Conservation (phyloP, 2,888 invertebrate genomes). For the Empis livida region DNA sequence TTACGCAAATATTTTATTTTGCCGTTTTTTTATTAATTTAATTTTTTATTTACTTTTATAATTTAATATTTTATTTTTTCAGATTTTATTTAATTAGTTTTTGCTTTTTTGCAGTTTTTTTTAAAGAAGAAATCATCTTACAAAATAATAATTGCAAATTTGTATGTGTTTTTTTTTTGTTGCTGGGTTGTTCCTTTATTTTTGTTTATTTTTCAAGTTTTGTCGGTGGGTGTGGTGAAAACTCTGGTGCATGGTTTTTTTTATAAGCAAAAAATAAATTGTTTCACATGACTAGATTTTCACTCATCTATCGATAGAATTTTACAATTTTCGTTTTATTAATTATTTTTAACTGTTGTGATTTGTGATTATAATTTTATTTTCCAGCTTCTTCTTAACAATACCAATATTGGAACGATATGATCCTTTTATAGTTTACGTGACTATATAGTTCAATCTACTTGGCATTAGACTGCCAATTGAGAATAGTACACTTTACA, state of each 20-base stretch:
- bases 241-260: slow-evolving; percentile 41
- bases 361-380: no score
- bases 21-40: background rate
- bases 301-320: slow-evolving; percentile 45
- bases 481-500: no score
- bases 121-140: background rate
- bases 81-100: background rate
- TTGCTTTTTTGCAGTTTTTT: slow-evolving; percentile 8
- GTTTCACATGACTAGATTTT: slow-evolving; percentile 49
- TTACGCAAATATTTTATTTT: slow-evolving; percentile 12
- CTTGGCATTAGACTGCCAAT: no score
- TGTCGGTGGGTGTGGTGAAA: slow-evolving; percentile 42
- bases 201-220: slow-evolving; percentile 7
- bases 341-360: no score
- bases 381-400: no score
- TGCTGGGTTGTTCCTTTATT: slow-evolving; percentile 3
- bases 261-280: background rate
- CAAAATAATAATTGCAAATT: no score
- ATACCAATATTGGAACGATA: no score
- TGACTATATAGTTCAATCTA: no score
- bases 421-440: no score
- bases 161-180: no score
- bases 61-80: background rate
- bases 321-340: no score
- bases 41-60: slow-evolving; percentile 2